Conservation (phyloP, 1,140 invertebrate species). For the Reticulitermes speratus region DNA sequence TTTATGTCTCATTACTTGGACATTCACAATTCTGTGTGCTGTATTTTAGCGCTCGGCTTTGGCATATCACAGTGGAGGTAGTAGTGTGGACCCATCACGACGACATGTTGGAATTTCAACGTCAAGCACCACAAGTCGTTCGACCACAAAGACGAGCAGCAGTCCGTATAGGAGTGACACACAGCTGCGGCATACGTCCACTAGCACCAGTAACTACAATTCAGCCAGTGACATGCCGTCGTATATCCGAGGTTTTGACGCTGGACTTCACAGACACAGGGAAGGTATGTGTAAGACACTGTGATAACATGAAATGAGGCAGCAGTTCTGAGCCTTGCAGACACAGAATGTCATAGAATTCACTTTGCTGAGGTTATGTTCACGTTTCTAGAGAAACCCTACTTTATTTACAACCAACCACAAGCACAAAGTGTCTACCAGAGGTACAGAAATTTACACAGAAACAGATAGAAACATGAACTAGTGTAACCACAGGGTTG, state of each 20-base stretch:
- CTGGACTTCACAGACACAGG: slow-evolving; percentile 35
- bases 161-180: slow-evolving; percentile 85
- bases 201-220: slow-evolving; percentile 72
- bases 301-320: too few relatives aligned
- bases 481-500: too few relatives aligned
- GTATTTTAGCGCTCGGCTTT: slow-evolving; percentile 69
- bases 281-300: slow-evolving; percentile 24
- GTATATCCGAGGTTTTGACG: slow-evolving; percentile 63
- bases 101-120: slow-evolving; percentile 91
- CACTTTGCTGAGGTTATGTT: too few relatives aligned
- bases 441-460: too few relatives aligned
- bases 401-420: too few relatives aligned
- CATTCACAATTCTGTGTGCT: not conserved
- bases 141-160: slow-evolving; percentile 91
- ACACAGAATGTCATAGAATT: too few relatives aligned
- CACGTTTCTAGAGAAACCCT: too few relatives aligned
- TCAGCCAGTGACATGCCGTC: slow-evolving; percentile 68
- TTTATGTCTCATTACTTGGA: too few relatives aligned
- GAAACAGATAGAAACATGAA: too few relatives aligned
- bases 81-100: slow-evolving; percentile 48
- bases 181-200: slow-evolving; percentile 75
- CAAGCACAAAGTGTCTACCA: too few relatives aligned
- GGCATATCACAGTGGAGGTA: slow-evolving; percentile 69
- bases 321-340: too few relatives aligned
- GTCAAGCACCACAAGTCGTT: slow-evolving; percentile 89